Percentiles rank a stretch among this genome's conserved stretches.
These are phyloP conservation scores for Corythoichthys haematopterus DNA, from an alignment of 2,113 vertebrate species.

Conservation along the genomic window DNA sequence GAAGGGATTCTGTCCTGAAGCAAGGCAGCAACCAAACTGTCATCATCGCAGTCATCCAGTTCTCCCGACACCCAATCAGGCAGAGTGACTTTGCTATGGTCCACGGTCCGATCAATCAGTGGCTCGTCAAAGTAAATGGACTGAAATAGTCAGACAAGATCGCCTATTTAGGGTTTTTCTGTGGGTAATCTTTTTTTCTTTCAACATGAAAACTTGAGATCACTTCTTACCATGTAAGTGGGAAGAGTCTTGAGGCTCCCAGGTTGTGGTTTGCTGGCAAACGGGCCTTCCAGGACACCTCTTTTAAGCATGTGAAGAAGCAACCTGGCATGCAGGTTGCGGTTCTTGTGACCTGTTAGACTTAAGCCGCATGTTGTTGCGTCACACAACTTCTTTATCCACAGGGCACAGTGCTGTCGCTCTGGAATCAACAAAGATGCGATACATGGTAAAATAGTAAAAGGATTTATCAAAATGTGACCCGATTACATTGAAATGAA, in stretches of 20 bases:
- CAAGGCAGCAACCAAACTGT: slow-evolving; percentile 54
- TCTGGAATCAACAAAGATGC: slow-evolving; percentile 59
- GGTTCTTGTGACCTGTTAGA: slow-evolving; percentile 76
- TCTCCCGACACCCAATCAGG: slow-evolving; percentile 81
- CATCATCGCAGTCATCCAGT: slow-evolving; percentile 56
- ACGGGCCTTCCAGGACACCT: slow-evolving; percentile 82
- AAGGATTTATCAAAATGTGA: neutral
- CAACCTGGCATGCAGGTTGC: slow-evolving; percentile 83
- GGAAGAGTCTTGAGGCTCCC: slow-evolving; percentile 82
- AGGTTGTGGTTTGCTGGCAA: slow-evolving; percentile 78
- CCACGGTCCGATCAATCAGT: slow-evolving; percentile 43
- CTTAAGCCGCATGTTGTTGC: slow-evolving; percentile 75
- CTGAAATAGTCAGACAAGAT: slow-evolving; percentile 54
- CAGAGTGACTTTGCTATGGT: slow-evolving; percentile 49
- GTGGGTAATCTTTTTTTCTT: neutral
- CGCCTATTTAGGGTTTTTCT: neutral
- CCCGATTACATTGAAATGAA: no score
- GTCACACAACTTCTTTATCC: slow-evolving; percentile 93
- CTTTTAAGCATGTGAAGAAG: slow-evolving; percentile 86
- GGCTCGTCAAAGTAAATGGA: slow-evolving; percentile 88
- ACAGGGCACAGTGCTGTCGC: slow-evolving; percentile 81
- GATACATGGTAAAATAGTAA: neutral
- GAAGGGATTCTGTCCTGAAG: slow-evolving; percentile 48
- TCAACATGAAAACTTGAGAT: neutral
- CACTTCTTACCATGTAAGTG: slow-evolving; percentile 80